Evolutionary conservation across 2,797 vertebrate species (phyloP).

Genomic region (Champsocephalus esox): DNA sequence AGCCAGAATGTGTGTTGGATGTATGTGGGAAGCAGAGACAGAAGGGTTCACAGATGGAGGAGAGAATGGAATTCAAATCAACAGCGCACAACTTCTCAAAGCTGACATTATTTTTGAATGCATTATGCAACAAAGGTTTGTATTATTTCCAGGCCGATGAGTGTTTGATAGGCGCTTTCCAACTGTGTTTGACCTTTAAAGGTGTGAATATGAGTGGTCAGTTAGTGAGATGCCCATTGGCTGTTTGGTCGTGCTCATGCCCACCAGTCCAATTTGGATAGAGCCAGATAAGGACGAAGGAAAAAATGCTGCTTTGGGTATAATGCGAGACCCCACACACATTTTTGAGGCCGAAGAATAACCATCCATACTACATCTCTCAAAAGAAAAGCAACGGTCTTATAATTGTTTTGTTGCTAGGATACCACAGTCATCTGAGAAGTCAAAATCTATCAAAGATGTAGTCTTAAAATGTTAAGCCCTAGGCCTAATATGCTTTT

Average conservation of each 20-base stretch:
- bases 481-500: too few relatives aligned
- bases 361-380: conserved; percentile 1
- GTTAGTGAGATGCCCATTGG: conserved; percentile 13
- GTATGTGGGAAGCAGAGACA: conserved; percentile 74
- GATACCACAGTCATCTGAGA: conserved; percentile 39
- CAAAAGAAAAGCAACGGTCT: conserved; percentile 10
- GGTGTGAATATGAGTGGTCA: conserved; percentile 32
- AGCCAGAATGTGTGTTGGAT: conserved; percentile 74
- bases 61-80: conserved; percentile 66
- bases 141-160: conserved; percentile 24
- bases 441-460: not conserved
- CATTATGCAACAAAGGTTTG: conserved; percentile 31
- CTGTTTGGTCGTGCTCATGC: conserved; percentile 9
- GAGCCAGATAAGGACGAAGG: conserved; percentile 2
- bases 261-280: conserved; percentile 31
- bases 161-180: conserved; percentile 16
- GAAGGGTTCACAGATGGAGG: conserved; percentile 73
- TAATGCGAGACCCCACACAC: conserved; percentile 1
- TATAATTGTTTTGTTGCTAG: conserved; percentile 46
- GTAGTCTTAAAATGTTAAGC: too few relatives aligned
- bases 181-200: conserved; percentile 48
- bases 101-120: conserved; percentile 27
- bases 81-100: conserved; percentile 34
- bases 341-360: conserved; percentile 9
- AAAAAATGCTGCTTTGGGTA: conserved; percentile 6